Conservation (phyloP, 1,140 invertebrate genomes). For the Marisa cornuarietis region DNA sequence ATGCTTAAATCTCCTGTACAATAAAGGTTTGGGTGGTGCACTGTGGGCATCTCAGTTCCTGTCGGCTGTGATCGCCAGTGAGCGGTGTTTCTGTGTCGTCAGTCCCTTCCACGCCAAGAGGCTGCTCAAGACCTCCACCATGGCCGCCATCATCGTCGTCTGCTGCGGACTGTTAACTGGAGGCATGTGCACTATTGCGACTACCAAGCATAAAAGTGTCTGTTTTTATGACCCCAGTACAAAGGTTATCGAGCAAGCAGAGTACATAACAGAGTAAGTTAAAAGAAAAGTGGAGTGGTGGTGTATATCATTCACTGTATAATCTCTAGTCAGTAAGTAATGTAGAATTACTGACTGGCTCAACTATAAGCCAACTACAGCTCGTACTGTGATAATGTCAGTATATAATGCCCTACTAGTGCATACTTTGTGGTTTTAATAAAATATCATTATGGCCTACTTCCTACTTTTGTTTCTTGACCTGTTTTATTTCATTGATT, state of each 20-base stretch:
- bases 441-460: too few species aligned
- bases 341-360: too few species aligned
- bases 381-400: too few species aligned
- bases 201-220: not conserved
- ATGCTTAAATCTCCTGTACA: not conserved
- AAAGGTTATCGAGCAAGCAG: not conserved
- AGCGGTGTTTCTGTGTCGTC: constrained; percentile 24
- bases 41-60: constrained; percentile 1
- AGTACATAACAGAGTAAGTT: not conserved
- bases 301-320: too few species aligned
- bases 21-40: not conserved
- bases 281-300: not conserved
- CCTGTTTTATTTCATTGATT: too few species aligned
- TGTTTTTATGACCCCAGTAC: not conserved
- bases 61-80: constrained; percentile 1
- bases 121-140: constrained; percentile 4
- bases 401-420: too few species aligned
- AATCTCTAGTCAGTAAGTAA: too few species aligned
- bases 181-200: not conserved
- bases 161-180: not conserved
- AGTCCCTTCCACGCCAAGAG: constrained; percentile 9
- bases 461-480: too few species aligned
- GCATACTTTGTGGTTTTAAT: too few species aligned
- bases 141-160: not conserved
- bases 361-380: too few species aligned